Evolutionary conservation across 2,113 vertebrate species (phyloP), one percentile per base, ranked within the genome.

Genomic region (Heloderma charlesbogerti): DNA sequence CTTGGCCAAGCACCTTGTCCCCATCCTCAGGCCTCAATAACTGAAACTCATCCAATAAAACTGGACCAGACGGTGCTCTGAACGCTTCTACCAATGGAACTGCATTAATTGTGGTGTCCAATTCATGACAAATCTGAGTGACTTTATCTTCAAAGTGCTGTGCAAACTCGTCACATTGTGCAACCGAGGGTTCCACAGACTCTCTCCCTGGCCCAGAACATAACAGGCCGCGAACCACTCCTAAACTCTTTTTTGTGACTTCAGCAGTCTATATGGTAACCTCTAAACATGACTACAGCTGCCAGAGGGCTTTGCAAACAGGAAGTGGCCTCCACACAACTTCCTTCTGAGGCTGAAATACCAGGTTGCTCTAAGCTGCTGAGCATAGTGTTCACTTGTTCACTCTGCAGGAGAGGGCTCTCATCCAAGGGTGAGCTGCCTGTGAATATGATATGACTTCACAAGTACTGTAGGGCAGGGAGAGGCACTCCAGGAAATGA

Each of bases 321-420:
- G 93, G 95, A 96, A 96, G 93, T 94, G 71, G 29, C 69, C 91
- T 92, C 92, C 43, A 88, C 81, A 69, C 60, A 1, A 27, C 81
- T 96, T 96, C 92, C 88, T 93, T 51, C 88, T 84, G 29, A 77
- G 80, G 77, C 29, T 34, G 4, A 0, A 2, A 10, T 92, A 94
- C 54, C 79, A 16, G 3, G 91, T 92, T 93, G 79, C 84, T 94
- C 86, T 94, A 85, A 90, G 78, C 87, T 81, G 3, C 80, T 88
- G 75, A 48, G 78, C 88, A 75, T 77, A 88, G 90, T 48, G 1
- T 37, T 18, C 20, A 77, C 43, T 60, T 66, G 1, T 34, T 15
- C 20, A 66, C 43, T 57, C 60, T 79, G 8, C 88, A 90, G 87
- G 20, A 37, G 29, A 54, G 54, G 74, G 27, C 86, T 80, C 13